These are phyloP conservation scores for Eupristina koningsbergeri DNA, from an alignment of 1,140 invertebrate species.

Conservation along the genomic window DNA sequence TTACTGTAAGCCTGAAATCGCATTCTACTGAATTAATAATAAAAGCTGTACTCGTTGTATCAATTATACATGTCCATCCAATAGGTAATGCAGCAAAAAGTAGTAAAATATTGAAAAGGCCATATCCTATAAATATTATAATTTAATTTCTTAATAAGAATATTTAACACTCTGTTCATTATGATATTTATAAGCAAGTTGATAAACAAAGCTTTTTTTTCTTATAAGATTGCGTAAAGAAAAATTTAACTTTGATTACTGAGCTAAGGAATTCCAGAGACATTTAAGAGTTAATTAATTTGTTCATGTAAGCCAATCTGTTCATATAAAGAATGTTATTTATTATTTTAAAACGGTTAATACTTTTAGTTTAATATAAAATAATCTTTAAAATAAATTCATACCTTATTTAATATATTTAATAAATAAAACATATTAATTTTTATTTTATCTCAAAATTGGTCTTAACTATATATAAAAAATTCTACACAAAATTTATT, in stretches of 20 bases:
- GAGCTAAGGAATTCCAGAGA: background rate
- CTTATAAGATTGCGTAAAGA: background rate
- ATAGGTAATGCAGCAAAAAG: constrained; percentile 64
- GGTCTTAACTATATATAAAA: too few relatives aligned
- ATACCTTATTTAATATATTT: too few relatives aligned
- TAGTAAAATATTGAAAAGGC: constrained; percentile 68
- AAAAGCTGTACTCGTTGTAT: constrained; percentile 67
- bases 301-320: background rate
- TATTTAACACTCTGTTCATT: background rate
- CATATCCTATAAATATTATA: constrained; percentile 61
- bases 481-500: too few relatives aligned
- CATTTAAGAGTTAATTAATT: constrained; percentile 11
- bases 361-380: too few relatives aligned
- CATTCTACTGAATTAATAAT: constrained; percentile 69
- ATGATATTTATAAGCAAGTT: background rate
- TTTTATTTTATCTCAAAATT: too few relatives aligned
- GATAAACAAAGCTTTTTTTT: background rate
- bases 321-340: background rate
- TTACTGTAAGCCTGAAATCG: constrained; percentile 62
- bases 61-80: constrained; percentile 65
- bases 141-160: background rate
- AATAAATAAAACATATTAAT: too few relatives aligned
- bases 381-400: too few relatives aligned
- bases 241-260: background rate
- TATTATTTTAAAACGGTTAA: background rate